Evolutionary conservation across 2,797 vertebrate genomes (phyloP).

Genomic region (Galago senegalensis): DNA sequence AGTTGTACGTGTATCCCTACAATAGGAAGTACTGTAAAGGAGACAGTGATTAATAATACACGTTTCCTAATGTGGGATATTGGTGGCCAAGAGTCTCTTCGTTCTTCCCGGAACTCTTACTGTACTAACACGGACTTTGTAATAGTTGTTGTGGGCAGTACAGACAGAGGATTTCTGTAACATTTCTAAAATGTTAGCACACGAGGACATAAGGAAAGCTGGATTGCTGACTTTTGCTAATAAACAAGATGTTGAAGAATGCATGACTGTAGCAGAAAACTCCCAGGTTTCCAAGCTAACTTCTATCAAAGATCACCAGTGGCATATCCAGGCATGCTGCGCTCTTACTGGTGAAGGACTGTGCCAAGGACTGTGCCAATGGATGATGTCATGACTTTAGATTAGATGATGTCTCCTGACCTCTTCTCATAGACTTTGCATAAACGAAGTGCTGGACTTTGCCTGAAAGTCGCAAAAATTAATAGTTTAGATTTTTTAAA

Average conservation of each 20-base stretch:
- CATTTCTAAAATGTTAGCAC: too few relatives aligned
- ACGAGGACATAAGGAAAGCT: too few relatives aligned
- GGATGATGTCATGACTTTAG: slow-evolving; percentile 99
- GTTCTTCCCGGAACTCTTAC: slow-evolving; percentile 99
- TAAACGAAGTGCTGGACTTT: slow-evolving; percentile 84
- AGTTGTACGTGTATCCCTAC: slow-evolving; percentile 98
- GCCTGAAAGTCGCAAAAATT: slow-evolving; percentile 88
- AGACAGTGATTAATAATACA: slow-evolving; percentile 98
- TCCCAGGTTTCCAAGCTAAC: too few relatives aligned
- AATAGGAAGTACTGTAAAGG: slow-evolving; percentile 99
- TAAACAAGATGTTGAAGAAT: too few relatives aligned
- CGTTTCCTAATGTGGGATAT: slow-evolving; percentile 99
- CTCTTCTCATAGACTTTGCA: slow-evolving; percentile 88
- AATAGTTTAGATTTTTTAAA: slow-evolving; percentile 90
- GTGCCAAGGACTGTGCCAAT: slow-evolving; percentile 97
- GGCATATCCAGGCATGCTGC: too few relatives aligned
- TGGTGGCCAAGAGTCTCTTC: slow-evolving; percentile 97
- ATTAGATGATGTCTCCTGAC: slow-evolving; percentile 95
- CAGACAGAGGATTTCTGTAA: too few relatives aligned
- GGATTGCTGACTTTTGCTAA: too few relatives aligned
- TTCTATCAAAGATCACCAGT: too few relatives aligned
- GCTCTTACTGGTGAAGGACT: slow-evolving; percentile 85
- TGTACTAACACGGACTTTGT: slow-evolving; percentile 96
- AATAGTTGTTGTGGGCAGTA: too few relatives aligned
- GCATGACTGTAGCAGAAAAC: too few relatives aligned